Evolutionary conservation across 2,888 invertebrate genomes (phyloP).

Genomic region (Hirtodrosophila trivittata): DNA sequence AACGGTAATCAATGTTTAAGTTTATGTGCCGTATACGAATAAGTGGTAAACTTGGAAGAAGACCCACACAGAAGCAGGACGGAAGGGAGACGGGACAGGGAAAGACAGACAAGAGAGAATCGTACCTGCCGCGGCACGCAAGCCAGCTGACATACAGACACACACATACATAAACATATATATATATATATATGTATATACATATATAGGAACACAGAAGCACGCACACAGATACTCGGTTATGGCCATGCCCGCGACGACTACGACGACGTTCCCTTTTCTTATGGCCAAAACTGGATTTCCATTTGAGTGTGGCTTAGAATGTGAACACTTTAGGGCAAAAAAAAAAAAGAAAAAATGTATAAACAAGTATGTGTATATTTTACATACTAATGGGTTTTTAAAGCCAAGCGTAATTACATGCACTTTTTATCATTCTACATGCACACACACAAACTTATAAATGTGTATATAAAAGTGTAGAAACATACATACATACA

Average conservation of each 20-base stretch:
- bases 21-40: constrained; percentile 61
- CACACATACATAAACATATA: constrained; percentile 1
- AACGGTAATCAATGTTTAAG: constrained; percentile 73
- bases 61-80: constrained; percentile 57
- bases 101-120: constrained; percentile 28
- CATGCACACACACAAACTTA: constrained; percentile 1
- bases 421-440: constrained; percentile 72
- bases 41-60: constrained; percentile 60
- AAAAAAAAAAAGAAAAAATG: constrained; percentile 16
- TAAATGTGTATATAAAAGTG: constrained; percentile 1
- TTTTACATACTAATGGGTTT: constrained; percentile 71
- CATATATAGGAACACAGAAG: not conserved
- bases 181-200: not conserved
- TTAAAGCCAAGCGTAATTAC: constrained; percentile 71
- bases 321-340: constrained; percentile 60
- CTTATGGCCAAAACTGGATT: constrained; percentile 78
- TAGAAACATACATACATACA: constrained; percentile 12
- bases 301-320: constrained; percentile 68
- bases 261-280: constrained; percentile 72
- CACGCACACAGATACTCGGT: constrained; percentile 5
- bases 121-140: constrained; percentile 40
- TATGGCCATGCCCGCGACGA: constrained; percentile 33
- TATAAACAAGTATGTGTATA: constrained; percentile 5
- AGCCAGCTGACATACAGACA: constrained; percentile 50
- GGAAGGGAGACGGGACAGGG: constrained; percentile 18